Evolutionary conservation across 2,797 vertebrate genomes (phyloP), one percentile per base, ranked within the genome.

Genomic region (Ctenosaura bakeri): DNA sequence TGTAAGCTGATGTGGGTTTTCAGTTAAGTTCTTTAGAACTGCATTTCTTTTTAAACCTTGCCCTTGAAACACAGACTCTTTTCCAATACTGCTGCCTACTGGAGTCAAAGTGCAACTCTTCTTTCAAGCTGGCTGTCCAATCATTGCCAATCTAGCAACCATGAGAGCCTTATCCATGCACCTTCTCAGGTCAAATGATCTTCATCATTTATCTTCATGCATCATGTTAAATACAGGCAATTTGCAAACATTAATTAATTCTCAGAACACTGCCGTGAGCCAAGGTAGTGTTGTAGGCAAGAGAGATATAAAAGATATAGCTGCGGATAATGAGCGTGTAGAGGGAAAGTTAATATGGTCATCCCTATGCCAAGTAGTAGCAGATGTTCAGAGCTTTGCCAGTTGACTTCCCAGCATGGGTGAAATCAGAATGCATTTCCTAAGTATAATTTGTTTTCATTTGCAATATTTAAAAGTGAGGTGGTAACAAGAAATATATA

Each of bases 351-450:
- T 88, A 90, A 90, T 87, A 71, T 54, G 59, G 50, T 18, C 83
- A 71, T 71, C 85, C 71, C 50, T 42, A 59, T 87, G 90, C 90
- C 90, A 90, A 90, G 80, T 54, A 83, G 62, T 42, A 87, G 85
- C 90, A 90, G 90, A 87, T 90, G 90, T 90, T 90, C 85, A 83
- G 71, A 87, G 85, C 59, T 83, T 87, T 90, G 90, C 80, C 90
- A 87, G 90, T 78, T 66, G 71, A 87, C 79, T 78, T 87, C 90
- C 38, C 71, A 83, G 85, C 71, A 83, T 83, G 90, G n/a, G 73
- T 69, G 80, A 83, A 87, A 87, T 83, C 73, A 77, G 90, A 90
- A 90, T 87, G 80, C 35, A 54, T 83, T 90, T 89, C 83, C 80
- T 56, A 83, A 54, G 74, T 12, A 13, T 56, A 77, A 83, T 87